phyloP scores from a whole-genome alignment of 64 coral and sea anemone species.

The Trachythela sp. region DNA sequence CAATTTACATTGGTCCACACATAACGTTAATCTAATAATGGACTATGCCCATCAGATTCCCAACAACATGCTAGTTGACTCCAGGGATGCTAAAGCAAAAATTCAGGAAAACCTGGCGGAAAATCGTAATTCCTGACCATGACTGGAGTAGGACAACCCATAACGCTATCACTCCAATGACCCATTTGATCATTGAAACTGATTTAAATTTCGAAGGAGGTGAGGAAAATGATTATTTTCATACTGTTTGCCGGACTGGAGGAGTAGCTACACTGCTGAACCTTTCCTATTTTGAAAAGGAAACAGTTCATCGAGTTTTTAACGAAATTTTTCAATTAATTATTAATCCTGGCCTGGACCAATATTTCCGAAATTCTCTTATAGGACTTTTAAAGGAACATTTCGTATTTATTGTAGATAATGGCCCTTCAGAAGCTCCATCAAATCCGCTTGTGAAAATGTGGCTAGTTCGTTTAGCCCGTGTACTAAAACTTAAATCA shows the following conservation, averaged over 20 bases:
- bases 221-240: not conserved
- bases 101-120: constrained; percentile 38
- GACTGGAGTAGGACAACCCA: not conserved
- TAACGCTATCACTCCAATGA: constrained; percentile 17
- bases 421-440: not conserved
- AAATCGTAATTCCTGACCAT: constrained; percentile 31
- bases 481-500: not conserved
- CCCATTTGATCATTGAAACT: not conserved
- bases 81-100: constrained; percentile 54
- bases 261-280: not conserved
- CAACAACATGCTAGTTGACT: constrained; percentile 42
- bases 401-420: constrained; percentile 13
- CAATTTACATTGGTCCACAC: not conserved
- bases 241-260: not conserved
- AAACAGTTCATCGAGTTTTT: constrained; percentile 21
- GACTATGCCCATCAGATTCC: not conserved
- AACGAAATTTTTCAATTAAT: constrained; percentile 10
- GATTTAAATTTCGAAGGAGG: not conserved
- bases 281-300: not conserved
- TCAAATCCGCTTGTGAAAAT: not conserved
- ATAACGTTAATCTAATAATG: not conserved
- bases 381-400: constrained; percentile 13
- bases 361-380: not conserved
- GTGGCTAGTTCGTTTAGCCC: constrained; percentile 17
- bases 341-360: not conserved